A percentile compares a stretch with the other conserved stretches of the same genome.
These are phyloP conservation scores for Agrilus biguttatus DNA, from an alignment of 2,888 invertebrate species.

Conservation along the genomic window DNA sequence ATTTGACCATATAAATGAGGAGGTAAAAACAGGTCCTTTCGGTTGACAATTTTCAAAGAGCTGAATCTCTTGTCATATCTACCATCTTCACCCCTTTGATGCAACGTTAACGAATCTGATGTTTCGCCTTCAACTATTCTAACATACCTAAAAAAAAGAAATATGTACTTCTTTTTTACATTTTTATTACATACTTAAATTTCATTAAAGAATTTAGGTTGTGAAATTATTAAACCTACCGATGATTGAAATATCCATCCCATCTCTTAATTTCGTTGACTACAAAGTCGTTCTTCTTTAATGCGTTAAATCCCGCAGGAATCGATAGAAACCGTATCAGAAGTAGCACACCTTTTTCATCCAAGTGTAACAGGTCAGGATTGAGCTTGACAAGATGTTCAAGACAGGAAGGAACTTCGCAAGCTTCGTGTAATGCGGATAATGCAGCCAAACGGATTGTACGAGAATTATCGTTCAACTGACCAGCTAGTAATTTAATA, in stretches of 20 bases:
- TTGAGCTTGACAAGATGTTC: slow-evolving; percentile 62
- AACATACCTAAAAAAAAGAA: slow-evolving; percentile 50
- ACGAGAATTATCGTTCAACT: slow-evolving; percentile 71
- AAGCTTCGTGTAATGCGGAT: slow-evolving; percentile 81
- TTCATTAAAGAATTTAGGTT: no score
- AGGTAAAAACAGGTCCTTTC: slow-evolving; percentile 38
- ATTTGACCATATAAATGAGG: slow-evolving; percentile 80
- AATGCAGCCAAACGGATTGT: slow-evolving; percentile 69
- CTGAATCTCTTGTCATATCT: slow-evolving; percentile 54
- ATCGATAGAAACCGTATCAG: slow-evolving; percentile 63
- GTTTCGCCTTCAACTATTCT: slow-evolving; percentile 78
- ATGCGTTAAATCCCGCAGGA: slow-evolving; percentile 51
- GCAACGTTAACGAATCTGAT: slow-evolving; percentile 73
- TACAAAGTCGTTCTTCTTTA: slow-evolving; percentile 46
- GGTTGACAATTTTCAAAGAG: slow-evolving; percentile 39
- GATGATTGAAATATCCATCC: slow-evolving; percentile 58
- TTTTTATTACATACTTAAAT: not conserved
- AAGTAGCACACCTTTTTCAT: slow-evolving; percentile 65
- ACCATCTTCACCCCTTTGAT: slow-evolving; percentile 67
- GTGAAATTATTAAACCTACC: slow-evolving; percentile 28
- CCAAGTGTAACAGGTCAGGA: slow-evolving; percentile 52
- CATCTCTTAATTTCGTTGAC: slow-evolving; percentile 65
- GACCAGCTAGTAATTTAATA: slow-evolving; percentile 67
- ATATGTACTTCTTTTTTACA: not conserved
- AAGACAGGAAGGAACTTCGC: slow-evolving; percentile 66